These are phyloP conservation scores for Mallateleia sp. DNA, from an alignment of 2,888 invertebrate genomes.

Conservation along the genomic window DNA sequence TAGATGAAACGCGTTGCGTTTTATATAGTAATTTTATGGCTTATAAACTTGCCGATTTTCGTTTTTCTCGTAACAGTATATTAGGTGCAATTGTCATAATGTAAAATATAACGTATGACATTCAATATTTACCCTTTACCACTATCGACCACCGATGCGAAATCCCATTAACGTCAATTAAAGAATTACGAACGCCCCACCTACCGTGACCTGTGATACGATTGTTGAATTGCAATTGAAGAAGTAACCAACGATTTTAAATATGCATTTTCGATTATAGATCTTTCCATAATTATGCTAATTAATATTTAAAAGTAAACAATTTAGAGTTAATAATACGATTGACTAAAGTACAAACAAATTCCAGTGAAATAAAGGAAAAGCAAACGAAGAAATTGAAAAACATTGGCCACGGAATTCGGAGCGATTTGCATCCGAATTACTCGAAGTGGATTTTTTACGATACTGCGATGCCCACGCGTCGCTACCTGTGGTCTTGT, in stretches of 20 bases:
- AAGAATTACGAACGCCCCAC: slow-evolving; percentile 49
- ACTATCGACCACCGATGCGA: slow-evolving; percentile 36
- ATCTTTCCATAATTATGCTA: slow-evolving; percentile 32
- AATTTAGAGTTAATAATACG: no score
- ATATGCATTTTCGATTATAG: slow-evolving; percentile 4
- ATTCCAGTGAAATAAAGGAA: no score
- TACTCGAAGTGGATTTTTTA: slow-evolving; percentile 68
- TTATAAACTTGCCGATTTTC: background rate
- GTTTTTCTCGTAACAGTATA: no score
- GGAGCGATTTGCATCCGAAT: slow-evolving; percentile 73
- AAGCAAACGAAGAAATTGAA: slow-evolving; percentile 25
- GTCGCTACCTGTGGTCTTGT: slow-evolving; percentile 74
- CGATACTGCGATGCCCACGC: slow-evolving; percentile 69
- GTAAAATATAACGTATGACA: background rate
- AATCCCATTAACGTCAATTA: slow-evolving; percentile 59
- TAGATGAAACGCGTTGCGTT: no score
- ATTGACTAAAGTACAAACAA: no score
- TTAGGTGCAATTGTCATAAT: background rate
- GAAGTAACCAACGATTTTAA: slow-evolving; percentile 22
- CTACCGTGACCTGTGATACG: slow-evolving; percentile 43
- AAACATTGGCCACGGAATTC: slow-evolving; percentile 50
- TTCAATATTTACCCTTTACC: slow-evolving; percentile 10
- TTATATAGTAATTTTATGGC: background rate
- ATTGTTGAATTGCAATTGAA: slow-evolving; percentile 40
- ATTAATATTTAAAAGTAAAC: no score